phyloP scores from a whole-genome alignment of 2,888 invertebrate species.

The Julus scandinavius region DNA sequence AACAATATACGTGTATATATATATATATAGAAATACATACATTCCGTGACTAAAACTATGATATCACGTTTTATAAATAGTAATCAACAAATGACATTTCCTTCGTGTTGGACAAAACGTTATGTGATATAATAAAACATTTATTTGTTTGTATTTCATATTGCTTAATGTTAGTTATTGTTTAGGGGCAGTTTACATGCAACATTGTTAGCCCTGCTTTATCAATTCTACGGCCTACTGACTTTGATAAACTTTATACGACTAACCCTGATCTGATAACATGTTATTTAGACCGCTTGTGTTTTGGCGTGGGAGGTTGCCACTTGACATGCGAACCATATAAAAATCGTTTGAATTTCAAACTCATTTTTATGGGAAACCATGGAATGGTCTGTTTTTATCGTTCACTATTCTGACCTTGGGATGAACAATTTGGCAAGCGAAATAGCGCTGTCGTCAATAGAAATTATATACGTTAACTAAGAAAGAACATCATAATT shows the following conservation, averaged over 20 bases:
- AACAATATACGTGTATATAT: too few species aligned
- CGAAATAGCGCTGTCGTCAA: not conserved
- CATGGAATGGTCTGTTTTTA: not conserved
- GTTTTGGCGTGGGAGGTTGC: not conserved
- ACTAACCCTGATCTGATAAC: not conserved
- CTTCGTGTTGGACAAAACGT: too few species aligned
- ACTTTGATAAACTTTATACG: not conserved
- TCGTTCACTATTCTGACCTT: not conserved
- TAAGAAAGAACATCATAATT: not conserved
- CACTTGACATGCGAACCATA: not conserved
- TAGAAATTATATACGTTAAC: not conserved
- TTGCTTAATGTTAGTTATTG: too few species aligned
- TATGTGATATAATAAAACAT: too few species aligned
- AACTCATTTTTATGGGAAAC: not conserved
- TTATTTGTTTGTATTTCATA: too few species aligned
- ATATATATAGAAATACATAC: too few species aligned
- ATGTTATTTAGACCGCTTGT: not conserved
- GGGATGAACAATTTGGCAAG: not conserved
- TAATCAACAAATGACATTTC: too few species aligned
- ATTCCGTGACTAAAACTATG: too few species aligned
- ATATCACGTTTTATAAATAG: too few species aligned
- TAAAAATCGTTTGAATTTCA: not conserved
- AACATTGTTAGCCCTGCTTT: too few species aligned
- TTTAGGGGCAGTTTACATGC: too few species aligned
- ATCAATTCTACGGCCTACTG: not conserved